Evolutionary conservation across 2,888 invertebrate genomes (phyloP).

Genomic region (Drosophila borealis): DNA sequence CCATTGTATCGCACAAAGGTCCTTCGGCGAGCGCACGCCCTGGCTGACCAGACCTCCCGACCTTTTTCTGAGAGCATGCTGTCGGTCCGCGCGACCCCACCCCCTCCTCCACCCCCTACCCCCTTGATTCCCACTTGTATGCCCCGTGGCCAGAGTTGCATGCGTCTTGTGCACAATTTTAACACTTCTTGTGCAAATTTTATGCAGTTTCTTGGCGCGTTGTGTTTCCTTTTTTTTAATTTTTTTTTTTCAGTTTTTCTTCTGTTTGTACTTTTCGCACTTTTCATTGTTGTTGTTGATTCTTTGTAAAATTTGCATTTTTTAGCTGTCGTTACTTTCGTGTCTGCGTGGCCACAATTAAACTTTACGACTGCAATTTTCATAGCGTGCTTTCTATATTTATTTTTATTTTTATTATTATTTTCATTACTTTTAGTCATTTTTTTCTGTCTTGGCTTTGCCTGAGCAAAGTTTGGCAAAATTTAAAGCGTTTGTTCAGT

Average conservation of each 20-base stretch:
- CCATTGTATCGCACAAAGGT: constrained; percentile 49
- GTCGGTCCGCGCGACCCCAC: background rate
- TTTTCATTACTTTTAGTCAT: constrained; percentile 11
- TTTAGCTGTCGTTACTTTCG: constrained; percentile 33
- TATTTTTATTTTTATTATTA: constrained; percentile 31
- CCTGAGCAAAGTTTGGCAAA: constrained; percentile 34
- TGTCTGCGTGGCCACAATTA: constrained; percentile 67
- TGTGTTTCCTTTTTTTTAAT: constrained; percentile 19
- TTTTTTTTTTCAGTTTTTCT: constrained; percentile 6
- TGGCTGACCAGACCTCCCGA: constrained; percentile 23
- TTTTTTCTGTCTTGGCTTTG: background rate
- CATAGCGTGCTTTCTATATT: constrained; percentile 54
- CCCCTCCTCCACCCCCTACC: background rate
- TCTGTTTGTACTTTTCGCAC: constrained; percentile 29
- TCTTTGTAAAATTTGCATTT: constrained; percentile 59
- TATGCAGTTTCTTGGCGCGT: constrained; percentile 61
- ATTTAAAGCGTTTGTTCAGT: constrained; percentile 54
- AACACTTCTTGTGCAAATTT: constrained; percentile 79
- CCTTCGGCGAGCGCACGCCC: constrained; percentile 34
- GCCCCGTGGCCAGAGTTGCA: constrained; percentile 57
- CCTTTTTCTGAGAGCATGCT: background rate
- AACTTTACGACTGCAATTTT: constrained; percentile 77
- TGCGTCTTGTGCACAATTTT: constrained; percentile 69
- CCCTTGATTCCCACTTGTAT: background rate
- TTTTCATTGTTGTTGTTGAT: constrained; percentile 25